phyloP scores from a whole-genome alignment of 1,140 invertebrate species.

The Ridgeia piscesae region DNA sequence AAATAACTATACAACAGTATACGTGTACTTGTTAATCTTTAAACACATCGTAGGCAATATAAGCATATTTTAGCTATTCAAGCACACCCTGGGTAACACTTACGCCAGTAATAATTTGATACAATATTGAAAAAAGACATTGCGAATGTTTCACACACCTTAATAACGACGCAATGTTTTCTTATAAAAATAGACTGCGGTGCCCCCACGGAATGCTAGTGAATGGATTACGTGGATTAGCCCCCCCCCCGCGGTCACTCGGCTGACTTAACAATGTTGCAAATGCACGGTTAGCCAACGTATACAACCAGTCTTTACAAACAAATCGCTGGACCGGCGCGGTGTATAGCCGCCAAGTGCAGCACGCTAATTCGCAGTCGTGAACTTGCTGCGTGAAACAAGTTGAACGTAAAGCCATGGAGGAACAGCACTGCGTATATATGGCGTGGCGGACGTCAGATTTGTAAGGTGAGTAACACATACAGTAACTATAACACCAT shows the following conservation, averaged over 20 bases:
- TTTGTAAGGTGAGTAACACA: background rate
- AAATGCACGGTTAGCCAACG: background rate
- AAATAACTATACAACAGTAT: too few relatives aligned
- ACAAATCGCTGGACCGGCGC: background rate
- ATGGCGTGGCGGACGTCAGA: background rate
- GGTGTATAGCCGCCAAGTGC: background rate
- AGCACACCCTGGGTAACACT: too few relatives aligned
- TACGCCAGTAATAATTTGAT: too few relatives aligned
- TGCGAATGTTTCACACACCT: background rate
- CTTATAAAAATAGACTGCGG: background rate
- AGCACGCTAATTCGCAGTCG: background rate
- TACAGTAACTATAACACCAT: background rate
- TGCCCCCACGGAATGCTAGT: background rate
- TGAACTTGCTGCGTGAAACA: background rate
- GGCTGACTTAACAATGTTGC: background rate
- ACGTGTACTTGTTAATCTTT: too few relatives aligned
- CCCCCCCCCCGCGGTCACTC: too few relatives aligned
- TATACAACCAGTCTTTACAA: background rate
- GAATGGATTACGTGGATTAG: background rate
- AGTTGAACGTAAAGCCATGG: background rate
- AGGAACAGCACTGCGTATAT: background rate
- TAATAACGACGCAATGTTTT: background rate
- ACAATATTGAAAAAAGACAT: too few relatives aligned
- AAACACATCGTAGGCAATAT: too few relatives aligned
- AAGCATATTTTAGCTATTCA: too few relatives aligned